Percentiles rank a stretch among this genome's conserved stretches.
phyloP scores from a whole-genome alignment of 1,140 invertebrate genomes.

The Conopomorpha cramerella region DNA sequence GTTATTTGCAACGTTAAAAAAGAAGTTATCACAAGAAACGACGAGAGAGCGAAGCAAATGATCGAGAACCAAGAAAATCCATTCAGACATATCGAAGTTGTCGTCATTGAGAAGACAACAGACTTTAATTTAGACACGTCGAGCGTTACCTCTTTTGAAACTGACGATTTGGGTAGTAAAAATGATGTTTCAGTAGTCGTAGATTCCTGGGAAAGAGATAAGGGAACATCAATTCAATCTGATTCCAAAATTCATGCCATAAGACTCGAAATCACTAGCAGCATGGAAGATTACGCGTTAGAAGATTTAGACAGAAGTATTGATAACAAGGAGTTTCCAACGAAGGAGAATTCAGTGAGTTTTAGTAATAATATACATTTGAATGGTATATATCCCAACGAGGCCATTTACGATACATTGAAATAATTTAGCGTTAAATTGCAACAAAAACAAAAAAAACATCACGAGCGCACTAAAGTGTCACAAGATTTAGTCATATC shows the following conservation, averaged over 20 bases:
- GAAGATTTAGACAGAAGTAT: constrained; percentile 30
- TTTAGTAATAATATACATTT: constrained; percentile 57
- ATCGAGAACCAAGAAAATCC: constrained; percentile 43
- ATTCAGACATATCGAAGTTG: constrained; percentile 59
- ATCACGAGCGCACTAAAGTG: too few species aligned
- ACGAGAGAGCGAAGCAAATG: constrained; percentile 43
- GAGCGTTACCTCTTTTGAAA: constrained; percentile 38
- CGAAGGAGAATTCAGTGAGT: constrained; percentile 48
- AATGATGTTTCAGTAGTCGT: constrained; percentile 41
- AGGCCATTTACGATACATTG: constrained; percentile 56
- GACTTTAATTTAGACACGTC: constrained; percentile 46
- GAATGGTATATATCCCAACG: constrained; percentile 58
- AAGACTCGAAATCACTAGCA: constrained; percentile 49
- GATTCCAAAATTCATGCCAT: constrained; percentile 48
- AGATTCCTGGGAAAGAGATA: constrained; percentile 47
- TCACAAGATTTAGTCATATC: too few species aligned
- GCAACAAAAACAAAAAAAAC: too few species aligned
- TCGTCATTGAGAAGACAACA: constrained; percentile 54
- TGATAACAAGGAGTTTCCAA: constrained; percentile 32
- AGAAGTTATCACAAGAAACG: constrained; percentile 43
- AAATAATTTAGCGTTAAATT: constrained; percentile 30
- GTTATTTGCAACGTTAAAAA: constrained; percentile 53
- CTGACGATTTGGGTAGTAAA: constrained; percentile 38
- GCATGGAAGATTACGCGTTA: constrained; percentile 44
- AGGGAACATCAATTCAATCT: constrained; percentile 12